Evolutionary conservation across 2,113 vertebrate genomes (phyloP).

Genomic region (Calyptommatus sinebrachiatus): DNA sequence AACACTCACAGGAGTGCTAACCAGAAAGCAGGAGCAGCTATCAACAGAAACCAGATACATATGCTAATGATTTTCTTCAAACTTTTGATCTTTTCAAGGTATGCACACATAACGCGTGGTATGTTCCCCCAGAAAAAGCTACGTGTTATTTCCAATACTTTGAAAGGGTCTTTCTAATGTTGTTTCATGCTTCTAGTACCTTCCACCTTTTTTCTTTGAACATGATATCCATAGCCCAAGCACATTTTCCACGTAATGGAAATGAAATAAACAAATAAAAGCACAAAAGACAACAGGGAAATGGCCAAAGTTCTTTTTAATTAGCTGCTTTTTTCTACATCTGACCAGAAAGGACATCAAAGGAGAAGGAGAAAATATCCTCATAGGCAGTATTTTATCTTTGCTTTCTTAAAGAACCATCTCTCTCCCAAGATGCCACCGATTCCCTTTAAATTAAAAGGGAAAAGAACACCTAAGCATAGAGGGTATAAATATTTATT

Average conservation of each 20-base stretch:
- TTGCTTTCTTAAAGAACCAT: constrained; percentile 32
- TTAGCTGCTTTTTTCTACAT: constrained; percentile 52
- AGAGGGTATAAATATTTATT: constrained; percentile 57
- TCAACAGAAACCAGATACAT: background rate
- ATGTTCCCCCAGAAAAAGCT: background rate
- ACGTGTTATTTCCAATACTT: constrained; percentile 26
- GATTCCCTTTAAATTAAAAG: constrained; percentile 49
- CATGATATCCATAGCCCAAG: constrained; percentile 32
- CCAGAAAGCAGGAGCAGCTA: too few relatives aligned
- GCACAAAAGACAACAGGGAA: constrained; percentile 53
- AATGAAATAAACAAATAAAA: constrained; percentile 54
- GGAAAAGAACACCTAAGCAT: constrained; percentile 54
- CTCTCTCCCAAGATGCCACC: constrained; percentile 41
- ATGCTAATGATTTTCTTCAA: background rate
- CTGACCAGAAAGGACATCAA: constrained; percentile 56
- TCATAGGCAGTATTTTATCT: constrained; percentile 55
- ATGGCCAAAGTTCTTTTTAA: constrained; percentile 46
- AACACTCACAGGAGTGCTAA: background rate
- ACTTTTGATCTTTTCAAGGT: background rate
- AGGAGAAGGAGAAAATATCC: constrained; percentile 23
- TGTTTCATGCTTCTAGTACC: constrained; percentile 47
- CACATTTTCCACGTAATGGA: constrained; percentile 40
- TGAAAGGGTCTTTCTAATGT: constrained; percentile 46
- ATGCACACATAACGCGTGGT: too few relatives aligned
- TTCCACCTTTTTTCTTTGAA: constrained; percentile 57